A percentile compares a stretch with the other conserved stretches of the same genome.
These are phyloP conservation scores for Caradrina kadenii DNA, from an alignment of 2,888 invertebrate genomes.

Conservation along the genomic window DNA sequence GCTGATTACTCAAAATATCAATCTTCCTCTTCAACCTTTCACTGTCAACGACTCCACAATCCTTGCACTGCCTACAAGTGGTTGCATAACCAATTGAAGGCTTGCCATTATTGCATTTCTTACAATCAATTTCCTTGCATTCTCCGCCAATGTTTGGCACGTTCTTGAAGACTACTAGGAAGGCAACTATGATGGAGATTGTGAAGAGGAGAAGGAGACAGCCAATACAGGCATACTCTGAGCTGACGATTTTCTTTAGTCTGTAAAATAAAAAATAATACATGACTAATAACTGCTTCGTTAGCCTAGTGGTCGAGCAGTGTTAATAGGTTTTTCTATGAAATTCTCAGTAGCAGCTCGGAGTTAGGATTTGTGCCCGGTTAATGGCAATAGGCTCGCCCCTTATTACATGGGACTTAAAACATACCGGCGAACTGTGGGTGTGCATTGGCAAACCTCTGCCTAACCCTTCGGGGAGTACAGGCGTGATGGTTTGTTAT, in stretches of 20 bases:
- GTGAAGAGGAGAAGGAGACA: slow-evolving; percentile 71
- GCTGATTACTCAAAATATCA: slow-evolving; percentile 61
- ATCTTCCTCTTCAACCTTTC: slow-evolving; percentile 68
- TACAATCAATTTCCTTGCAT: neutral
- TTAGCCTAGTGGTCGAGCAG: no score
- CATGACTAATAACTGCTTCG: no score
- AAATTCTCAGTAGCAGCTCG: no score
- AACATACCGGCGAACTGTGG: no score
- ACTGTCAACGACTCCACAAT: slow-evolving; percentile 31
- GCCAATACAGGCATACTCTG: slow-evolving; percentile 74
- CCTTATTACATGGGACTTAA: no score
- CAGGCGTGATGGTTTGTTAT: no score
- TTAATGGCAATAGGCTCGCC: no score
- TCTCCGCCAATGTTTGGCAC: slow-evolving; percentile 48
- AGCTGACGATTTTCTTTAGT: slow-evolving; percentile 71
- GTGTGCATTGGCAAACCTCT: no score
- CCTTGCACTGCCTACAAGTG: neutral
- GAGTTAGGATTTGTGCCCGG: no score
- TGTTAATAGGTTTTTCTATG: no score
- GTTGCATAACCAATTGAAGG: neutral
- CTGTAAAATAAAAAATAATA: slow-evolving; percentile 68
- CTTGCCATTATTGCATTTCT: neutral
- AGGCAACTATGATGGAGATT: slow-evolving; percentile 69
- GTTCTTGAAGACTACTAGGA: slow-evolving; percentile 71
- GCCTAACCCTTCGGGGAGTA: no score